Conservation (phyloP, 2,888 invertebrate species). For the Glyphotaelius pellucidus region DNA sequence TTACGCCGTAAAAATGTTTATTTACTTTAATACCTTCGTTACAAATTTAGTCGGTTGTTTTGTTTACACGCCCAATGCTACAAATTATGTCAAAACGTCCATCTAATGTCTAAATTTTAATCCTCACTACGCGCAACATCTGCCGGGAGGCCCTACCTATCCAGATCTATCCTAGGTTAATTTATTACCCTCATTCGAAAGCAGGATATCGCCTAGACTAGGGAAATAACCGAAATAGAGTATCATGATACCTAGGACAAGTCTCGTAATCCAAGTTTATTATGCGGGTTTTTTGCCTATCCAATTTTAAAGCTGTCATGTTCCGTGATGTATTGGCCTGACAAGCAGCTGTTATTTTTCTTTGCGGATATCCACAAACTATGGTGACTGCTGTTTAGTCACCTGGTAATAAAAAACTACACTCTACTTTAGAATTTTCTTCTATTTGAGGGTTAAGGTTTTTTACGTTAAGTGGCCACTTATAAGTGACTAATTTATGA, state of each 20-base stretch:
- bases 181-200: constrained; percentile 33
- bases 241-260: not conserved
- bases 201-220: constrained; percentile 30
- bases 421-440: not conserved
- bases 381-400: not conserved
- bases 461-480: not conserved
- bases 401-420: not conserved
- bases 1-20: not conserved
- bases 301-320: not conserved
- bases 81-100: constrained; percentile 14
- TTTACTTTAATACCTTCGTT: not conserved
- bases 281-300: constrained; percentile 2
- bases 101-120: constrained; percentile 22
- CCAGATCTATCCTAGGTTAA: not conserved
- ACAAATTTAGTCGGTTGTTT: not conserved
- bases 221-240: constrained; percentile 10
- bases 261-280: not conserved
- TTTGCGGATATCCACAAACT: not conserved
- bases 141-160: constrained; percentile 10
- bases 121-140: constrained; percentile 31
- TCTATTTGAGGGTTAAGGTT: not conserved
- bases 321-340: not conserved
- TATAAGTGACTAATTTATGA: not conserved
- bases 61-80: constrained; percentile 16
- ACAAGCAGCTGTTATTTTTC: not conserved